Conservation (phyloP, 2,113 vertebrate genomes). For the Thalassoma bifasciatum region DNA sequence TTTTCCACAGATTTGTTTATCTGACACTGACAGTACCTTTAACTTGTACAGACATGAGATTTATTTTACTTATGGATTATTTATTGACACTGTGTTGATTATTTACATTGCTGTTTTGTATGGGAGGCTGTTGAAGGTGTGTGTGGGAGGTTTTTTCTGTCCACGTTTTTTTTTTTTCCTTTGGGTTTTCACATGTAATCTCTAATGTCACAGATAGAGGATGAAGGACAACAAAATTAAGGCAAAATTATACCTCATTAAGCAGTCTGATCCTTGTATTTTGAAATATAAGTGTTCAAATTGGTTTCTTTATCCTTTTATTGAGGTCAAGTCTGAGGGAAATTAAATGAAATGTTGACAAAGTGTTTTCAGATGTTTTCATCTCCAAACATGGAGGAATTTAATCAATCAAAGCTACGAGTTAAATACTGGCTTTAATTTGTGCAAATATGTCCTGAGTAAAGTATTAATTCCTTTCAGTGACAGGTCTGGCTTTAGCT, state of each 20-base stretch:
- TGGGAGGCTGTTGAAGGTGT: slow-evolving; percentile 21
- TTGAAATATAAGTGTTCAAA: slow-evolving; percentile 1
- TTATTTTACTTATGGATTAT: slow-evolving; percentile 73
- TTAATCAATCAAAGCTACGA: slow-evolving; percentile 8
- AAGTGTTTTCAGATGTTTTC: no score
- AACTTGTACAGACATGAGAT: slow-evolving; percentile 80
- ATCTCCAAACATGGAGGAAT: neutral
- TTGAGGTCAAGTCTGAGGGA: neutral
- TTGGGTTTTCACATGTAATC: slow-evolving; percentile 51
- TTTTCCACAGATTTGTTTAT: slow-evolving; percentile 27
- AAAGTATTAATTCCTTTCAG: neutral
- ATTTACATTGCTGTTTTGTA: slow-evolving; percentile 66
- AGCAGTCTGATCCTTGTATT: neutral
- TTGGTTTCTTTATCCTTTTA: slow-evolving; percentile 1
- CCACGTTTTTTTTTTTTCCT: slow-evolving; percentile 47
- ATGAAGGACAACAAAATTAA: slow-evolving; percentile 2
- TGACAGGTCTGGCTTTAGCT: no score
- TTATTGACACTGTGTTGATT: slow-evolving; percentile 59
- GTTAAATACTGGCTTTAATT: slow-evolving; percentile 29
- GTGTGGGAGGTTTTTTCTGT: slow-evolving; percentile 28
- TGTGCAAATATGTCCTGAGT: neutral
- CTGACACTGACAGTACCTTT: slow-evolving; percentile 58
- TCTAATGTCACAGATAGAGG: slow-evolving; percentile 32
- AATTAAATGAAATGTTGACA: no score
- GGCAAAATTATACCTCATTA: slow-evolving; percentile 17